Conservation (phyloP, 1,140 invertebrate species). For the Drosophila punjabiensis region DNA sequence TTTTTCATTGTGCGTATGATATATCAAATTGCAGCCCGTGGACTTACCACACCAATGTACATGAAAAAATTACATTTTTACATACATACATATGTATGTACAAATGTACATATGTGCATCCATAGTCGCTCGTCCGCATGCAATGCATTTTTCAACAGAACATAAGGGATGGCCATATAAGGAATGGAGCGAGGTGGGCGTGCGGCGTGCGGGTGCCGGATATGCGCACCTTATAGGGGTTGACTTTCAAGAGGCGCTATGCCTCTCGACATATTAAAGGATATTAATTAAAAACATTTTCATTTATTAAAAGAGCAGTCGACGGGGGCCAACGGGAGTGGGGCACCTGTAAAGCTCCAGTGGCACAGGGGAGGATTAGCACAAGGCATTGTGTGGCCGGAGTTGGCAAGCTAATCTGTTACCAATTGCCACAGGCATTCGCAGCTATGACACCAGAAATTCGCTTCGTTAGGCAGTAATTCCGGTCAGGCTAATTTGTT, state of each 20-base stretch:
- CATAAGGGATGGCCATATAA: conserved; percentile 13
- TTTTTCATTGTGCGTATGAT: neutral
- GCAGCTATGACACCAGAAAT: neutral
- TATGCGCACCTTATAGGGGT: conserved; percentile 18
- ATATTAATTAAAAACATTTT: conserved; percentile 82
- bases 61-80: neutral
- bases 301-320: conserved; percentile 77
- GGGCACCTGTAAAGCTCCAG: conserved; percentile 3
- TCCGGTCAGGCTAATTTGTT: conserved; percentile 33
- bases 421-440: neutral
- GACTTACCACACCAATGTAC: neutral
- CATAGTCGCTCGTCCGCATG: conserved; percentile 4
- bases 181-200: neutral
- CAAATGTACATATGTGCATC: neutral
- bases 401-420: conserved; percentile 7
- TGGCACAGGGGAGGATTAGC: neutral
- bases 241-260: conserved; percentile 29
- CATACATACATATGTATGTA: neutral
- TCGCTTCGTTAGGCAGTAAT: neutral
- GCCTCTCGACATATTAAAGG: conserved; percentile 77
- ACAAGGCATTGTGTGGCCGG: neutral
- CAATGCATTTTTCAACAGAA: conserved; percentile 41
- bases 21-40: neutral
- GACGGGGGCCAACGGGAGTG: too few species aligned
- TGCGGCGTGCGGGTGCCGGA: neutral